A percentile compares a stretch with the other conserved stretches of the same genome.
Evolutionary conservation across 2,113 vertebrate species (phyloP).

Genomic region (Axis porcinus): DNA sequence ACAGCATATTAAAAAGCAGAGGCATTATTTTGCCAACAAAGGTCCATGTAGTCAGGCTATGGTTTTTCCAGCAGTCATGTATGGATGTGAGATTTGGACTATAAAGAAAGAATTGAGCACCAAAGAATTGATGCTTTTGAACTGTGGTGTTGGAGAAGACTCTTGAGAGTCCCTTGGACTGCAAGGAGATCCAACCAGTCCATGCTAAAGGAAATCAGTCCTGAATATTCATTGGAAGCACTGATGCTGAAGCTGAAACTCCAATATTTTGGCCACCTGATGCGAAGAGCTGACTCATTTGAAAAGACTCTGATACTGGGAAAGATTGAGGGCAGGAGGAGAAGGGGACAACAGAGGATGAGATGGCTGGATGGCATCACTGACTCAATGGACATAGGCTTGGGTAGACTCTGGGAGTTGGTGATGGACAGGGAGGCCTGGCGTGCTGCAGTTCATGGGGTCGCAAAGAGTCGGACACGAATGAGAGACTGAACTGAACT

Average conservation of each 20-base stretch:
- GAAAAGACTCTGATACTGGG: background rate
- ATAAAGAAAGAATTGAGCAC: background rate
- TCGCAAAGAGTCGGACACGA: fast-evolving
- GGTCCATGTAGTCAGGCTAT: background rate
- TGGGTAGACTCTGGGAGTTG: fast-evolving
- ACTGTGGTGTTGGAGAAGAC: background rate
- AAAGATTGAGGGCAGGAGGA: background rate
- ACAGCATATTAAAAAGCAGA: background rate
- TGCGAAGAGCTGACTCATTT: background rate
- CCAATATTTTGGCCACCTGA: background rate
- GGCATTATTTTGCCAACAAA: fast-evolving
- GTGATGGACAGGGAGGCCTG: background rate
- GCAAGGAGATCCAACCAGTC: background rate
- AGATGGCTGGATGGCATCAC: background rate
- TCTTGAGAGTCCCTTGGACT: background rate
- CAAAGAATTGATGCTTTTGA: background rate
- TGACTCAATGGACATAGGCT: background rate
- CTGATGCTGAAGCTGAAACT: background rate
- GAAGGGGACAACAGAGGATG: background rate
- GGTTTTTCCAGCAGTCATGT: background rate
- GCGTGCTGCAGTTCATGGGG: fast-evolving
- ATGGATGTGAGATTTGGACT: background rate
- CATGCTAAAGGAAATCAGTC: background rate
- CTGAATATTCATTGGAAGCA: background rate
- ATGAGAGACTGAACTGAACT: background rate